A percentile compares a stretch with the other conserved stretches of the same genome.
Conservation (phyloP, 2,113 vertebrate genomes). For the Orthonyx spaldingii region DNA sequence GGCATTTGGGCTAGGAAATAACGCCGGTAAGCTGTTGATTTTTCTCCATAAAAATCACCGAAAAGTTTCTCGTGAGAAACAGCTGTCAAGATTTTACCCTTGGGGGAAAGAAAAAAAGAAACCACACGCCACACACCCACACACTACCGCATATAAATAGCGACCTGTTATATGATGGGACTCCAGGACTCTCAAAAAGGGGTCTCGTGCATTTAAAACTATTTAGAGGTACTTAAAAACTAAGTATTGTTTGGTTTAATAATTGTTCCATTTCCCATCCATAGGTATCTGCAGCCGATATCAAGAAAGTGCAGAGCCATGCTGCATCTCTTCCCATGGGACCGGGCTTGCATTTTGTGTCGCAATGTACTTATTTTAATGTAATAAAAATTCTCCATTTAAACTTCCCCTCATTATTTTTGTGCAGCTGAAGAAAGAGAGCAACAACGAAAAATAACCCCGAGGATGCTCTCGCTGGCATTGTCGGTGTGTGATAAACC, state of each 20-base stretch:
- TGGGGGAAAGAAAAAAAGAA: background rate
- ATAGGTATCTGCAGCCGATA: background rate
- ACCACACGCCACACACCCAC: background rate
- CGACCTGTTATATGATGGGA: background rate
- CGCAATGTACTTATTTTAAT: background rate
- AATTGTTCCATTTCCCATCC: background rate
- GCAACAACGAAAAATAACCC: background rate
- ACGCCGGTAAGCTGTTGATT: background rate
- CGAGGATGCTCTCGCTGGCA: background rate
- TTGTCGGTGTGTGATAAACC: accelerated
- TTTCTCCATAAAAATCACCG: background rate
- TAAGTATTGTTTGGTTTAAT: background rate
- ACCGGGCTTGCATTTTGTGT: background rate
- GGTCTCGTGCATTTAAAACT: background rate
- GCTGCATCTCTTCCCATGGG: background rate
- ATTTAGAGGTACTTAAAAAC: background rate
- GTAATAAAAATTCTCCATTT: background rate
- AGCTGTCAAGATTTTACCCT: background rate
- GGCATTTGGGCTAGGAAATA: background rate
- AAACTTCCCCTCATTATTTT: background rate
- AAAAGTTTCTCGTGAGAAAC: background rate
- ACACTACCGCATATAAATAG: background rate
- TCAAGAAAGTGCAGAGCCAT: background rate
- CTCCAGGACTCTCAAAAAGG: background rate
- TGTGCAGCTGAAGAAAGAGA: background rate